A percentile compares a stretch with the other conserved stretches of the same genome.
Evolutionary conservation across 2,888 invertebrate genomes (phyloP).

Genomic region (Dolichopus griseipennis): DNA sequence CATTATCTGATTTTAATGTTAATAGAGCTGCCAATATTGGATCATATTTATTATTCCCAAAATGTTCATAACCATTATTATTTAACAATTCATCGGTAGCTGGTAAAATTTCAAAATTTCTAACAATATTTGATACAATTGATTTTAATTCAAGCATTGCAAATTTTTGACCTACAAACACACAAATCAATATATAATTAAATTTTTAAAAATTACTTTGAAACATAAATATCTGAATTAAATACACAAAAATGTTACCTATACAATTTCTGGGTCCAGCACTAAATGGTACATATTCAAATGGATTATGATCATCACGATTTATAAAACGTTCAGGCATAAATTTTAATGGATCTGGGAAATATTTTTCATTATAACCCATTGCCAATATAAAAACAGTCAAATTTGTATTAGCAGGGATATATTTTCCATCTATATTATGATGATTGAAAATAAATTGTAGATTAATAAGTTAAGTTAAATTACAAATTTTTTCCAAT

Average conservation of each 20-base stretch:
- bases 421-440: conserved; percentile 20
- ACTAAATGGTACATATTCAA: conserved; percentile 49
- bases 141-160: conserved; percentile 47
- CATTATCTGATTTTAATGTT: conserved; percentile 38
- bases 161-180: conserved; percentile 36
- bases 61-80: not conserved
- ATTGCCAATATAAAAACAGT: conserved; percentile 17
- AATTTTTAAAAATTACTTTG: conserved; percentile 14
- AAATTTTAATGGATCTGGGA: conserved; percentile 19
- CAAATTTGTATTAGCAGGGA: conserved; percentile 17
- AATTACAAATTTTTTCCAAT: conserved; percentile 28
- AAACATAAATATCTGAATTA: conserved; percentile 4
- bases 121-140: conserved; percentile 42
- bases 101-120: conserved; percentile 36
- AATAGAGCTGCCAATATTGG: conserved; percentile 37
- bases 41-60: not conserved
- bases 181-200: not conserved
- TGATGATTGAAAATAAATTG: conserved; percentile 29
- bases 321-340: conserved; percentile 45
- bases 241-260: conserved; percentile 13
- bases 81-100: conserved; percentile 13
- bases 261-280: conserved; percentile 53
- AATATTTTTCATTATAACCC: conserved; percentile 20
- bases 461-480: too few relatives aligned
- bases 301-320: conserved; percentile 35